Percentiles rank a stretch among this genome's conserved stretches.
phyloP scores from a whole-genome alignment of 2,113 vertebrate genomes.

The Ifrita kowaldi region DNA sequence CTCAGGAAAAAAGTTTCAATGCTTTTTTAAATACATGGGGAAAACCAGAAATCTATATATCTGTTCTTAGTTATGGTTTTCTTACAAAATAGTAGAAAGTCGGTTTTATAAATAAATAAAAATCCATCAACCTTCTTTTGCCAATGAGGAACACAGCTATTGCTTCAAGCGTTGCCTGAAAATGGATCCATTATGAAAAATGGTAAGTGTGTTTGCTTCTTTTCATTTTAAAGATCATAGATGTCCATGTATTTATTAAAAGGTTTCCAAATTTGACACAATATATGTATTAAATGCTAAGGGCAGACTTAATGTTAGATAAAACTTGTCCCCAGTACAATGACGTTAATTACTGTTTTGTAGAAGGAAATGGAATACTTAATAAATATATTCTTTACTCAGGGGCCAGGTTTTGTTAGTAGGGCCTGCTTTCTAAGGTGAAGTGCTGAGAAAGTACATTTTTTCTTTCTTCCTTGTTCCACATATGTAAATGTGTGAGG shows the following conservation, averaged over 20 bases:
- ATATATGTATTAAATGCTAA: neutral
- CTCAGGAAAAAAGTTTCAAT: neutral
- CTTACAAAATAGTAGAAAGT: neutral
- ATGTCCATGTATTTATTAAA: neutral
- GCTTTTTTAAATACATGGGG: neutral
- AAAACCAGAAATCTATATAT: neutral
- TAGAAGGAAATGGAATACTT: neutral
- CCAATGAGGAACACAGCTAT: neutral
- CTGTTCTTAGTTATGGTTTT: neutral
- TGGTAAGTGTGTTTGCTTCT: neutral
- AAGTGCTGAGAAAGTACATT: neutral
- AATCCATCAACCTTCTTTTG: neutral
- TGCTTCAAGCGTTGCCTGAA: neutral
- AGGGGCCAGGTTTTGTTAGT: neutral
- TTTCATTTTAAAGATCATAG: neutral
- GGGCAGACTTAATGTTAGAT: neutral
- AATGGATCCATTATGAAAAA: neutral
- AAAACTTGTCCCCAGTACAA: neutral
- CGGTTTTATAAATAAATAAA: neutral
- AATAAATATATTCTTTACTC: neutral
- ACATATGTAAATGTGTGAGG: rapidly evolving
- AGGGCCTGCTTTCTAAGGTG: neutral
- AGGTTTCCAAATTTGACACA: neutral
- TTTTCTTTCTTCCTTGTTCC: neutral
- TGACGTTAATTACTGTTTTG: neutral